Percentiles rank a stretch among this genome's conserved stretches.
Evolutionary conservation across 2,888 invertebrate genomes (phyloP).

Genomic region (Pseudanteris insignis): DNA sequence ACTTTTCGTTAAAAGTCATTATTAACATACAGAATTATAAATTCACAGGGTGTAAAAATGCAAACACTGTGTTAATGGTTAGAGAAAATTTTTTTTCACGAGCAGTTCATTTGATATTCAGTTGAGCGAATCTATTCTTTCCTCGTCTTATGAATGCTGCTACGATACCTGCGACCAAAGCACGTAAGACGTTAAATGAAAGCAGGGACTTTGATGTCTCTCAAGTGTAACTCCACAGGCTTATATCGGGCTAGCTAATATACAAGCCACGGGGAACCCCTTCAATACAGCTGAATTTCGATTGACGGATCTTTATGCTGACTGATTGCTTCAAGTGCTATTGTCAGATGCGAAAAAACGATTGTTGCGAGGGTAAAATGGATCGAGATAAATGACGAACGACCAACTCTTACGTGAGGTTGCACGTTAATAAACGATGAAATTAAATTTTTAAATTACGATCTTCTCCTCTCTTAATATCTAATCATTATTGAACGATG

Average conservation of each 20-base stretch:
- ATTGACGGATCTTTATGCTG: conserved; percentile 6
- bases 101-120: no score
- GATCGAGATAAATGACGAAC: neutral
- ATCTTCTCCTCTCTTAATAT: no score
- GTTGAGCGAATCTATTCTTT: neutral
- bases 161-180: conserved; percentile 40
- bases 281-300: conserved; percentile 8
- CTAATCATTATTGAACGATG: no score
- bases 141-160: conserved; percentile 2
- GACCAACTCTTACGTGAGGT: no score
- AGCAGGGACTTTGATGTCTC: conserved; percentile 47
- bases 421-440: no score
- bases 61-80: no score
- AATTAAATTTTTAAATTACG: no score
- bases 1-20: no score
- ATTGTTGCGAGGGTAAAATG: neutral
- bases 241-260: conserved; percentile 33
- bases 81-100: no score
- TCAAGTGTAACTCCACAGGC: conserved; percentile 26
- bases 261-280: conserved; percentile 35
- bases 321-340: conserved; percentile 14
- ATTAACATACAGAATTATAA: no score
- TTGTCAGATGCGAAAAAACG: conserved; percentile 11
- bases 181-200: conserved; percentile 45
- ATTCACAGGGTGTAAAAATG: no score